These are phyloP conservation scores for Eleutherodactylus coqui DNA, from an alignment of 2,797 vertebrate species.

Conservation along the genomic window DNA sequence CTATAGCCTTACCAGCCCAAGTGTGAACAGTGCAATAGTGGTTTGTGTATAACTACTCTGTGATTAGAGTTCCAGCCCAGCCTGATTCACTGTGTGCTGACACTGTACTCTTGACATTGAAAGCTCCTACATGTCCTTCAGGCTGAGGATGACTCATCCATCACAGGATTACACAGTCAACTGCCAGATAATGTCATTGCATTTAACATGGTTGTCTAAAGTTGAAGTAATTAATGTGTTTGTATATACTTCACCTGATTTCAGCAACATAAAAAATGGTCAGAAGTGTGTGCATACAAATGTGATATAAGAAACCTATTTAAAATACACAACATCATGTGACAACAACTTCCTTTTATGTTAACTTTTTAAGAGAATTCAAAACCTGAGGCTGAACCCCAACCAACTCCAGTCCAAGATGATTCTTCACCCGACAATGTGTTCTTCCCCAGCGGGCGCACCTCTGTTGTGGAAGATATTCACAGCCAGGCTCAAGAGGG, in stretches of 20 bases:
- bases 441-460: conserved; percentile 85
- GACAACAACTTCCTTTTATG: conserved; percentile 43
- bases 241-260: conserved; percentile 5
- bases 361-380: conserved; percentile 71
- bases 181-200: conserved; percentile 9
- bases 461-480: conserved; percentile 87
- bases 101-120: conserved; percentile 45
- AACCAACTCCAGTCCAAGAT: conserved; percentile 76
- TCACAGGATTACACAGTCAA: conserved; percentile 37
- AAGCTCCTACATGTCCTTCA: conserved; percentile 38
- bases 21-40: neutral
- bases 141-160: conserved; percentile 50
- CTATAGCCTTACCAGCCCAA: neutral
- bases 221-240: neutral
- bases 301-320: neutral
- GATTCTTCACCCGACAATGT: conserved; percentile 86
- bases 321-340: neutral
- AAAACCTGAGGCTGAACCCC: conserved; percentile 77
- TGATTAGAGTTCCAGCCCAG: neutral
- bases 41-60: neutral
- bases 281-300: neutral
- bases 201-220: conserved; percentile 40
- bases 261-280: neutral
- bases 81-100: conserved; percentile 43
- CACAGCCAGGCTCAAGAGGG: conserved; percentile 91